Conservation (phyloP, 2,113 vertebrate genomes). For the Cygnus atratus region DNA sequence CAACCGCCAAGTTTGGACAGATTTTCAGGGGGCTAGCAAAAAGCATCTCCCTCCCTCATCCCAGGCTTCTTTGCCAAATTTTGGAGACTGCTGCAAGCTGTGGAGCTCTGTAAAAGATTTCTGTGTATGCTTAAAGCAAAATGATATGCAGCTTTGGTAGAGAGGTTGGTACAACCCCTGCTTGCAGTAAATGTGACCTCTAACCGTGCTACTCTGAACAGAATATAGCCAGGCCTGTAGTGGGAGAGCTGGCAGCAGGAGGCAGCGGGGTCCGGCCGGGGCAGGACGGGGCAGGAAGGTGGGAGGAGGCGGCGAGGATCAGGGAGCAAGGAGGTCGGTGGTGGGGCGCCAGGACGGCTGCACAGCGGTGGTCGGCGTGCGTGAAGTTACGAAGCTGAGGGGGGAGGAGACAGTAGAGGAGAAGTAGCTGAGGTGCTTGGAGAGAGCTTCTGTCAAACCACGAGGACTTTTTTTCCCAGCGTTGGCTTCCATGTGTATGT, state of each 20-base stretch:
- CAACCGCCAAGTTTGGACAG: constrained; percentile 26
- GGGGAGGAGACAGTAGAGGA: not conserved
- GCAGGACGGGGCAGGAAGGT: not conserved
- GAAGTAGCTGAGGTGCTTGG: not conserved
- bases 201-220: not conserved
- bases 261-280: rapidly evolving
- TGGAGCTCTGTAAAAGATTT: not conserved
- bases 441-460: not conserved
- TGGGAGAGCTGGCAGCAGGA: not conserved
- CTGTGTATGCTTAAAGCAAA: not conserved
- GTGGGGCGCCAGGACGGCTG: not conserved
- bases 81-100: constrained; percentile 19
- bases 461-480: not conserved
- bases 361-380: not conserved
- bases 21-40: constrained; percentile 40
- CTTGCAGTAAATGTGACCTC: not conserved
- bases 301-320: not conserved
- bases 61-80: not conserved
- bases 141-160: rapidly evolving
- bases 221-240: not conserved
- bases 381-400: rapidly evolving
- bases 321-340: not conserved
- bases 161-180: not conserved
- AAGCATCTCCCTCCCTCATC: not conserved
- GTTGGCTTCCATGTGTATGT: rapidly evolving